Conservation (phyloP, 1,140 invertebrate species). For the Drosophila grimshawi region DNA sequence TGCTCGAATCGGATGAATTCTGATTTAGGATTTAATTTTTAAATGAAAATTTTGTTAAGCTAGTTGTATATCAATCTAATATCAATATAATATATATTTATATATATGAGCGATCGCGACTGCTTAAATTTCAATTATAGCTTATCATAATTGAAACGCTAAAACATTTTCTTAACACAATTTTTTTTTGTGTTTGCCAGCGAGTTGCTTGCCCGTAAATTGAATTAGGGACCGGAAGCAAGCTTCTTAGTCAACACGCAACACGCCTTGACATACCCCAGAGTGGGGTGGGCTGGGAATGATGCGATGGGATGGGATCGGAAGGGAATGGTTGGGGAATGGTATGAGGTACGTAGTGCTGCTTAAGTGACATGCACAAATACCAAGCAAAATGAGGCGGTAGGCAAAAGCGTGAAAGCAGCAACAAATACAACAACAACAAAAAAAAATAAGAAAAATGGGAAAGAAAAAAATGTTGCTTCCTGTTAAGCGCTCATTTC, state of each 20-base stretch:
- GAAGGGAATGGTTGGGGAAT: background rate
- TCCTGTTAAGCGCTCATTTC: constrained; percentile 46
- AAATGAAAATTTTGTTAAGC: no score
- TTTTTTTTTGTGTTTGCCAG: background rate
- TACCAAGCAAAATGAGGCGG: constrained; percentile 32
- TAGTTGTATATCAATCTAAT: no score
- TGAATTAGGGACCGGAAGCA: constrained; percentile 45
- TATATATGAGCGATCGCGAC: no score
- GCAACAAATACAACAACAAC: background rate
- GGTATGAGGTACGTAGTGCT: constrained; percentile 8
- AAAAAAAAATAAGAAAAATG: background rate
- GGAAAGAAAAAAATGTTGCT: constrained; percentile 5
- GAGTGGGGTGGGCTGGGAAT: background rate
- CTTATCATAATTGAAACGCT: no score
- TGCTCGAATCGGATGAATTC: no score
- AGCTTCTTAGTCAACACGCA: constrained; percentile 15
- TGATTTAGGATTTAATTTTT: no score
- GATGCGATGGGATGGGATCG: no score
- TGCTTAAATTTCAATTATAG: no score
- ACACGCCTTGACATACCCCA: constrained; percentile 3
- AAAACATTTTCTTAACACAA: constrained; percentile 5
- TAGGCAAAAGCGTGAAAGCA: constrained; percentile 1
- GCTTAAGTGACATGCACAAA: constrained; percentile 51
- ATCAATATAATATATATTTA: no score
- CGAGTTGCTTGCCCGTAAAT: constrained; percentile 36